Percentiles rank a stretch among this genome's conserved stretches.
Evolutionary conservation across 64 coral and sea anemone species (phyloP).

Genomic region (Montipora efflorescens): DNA sequence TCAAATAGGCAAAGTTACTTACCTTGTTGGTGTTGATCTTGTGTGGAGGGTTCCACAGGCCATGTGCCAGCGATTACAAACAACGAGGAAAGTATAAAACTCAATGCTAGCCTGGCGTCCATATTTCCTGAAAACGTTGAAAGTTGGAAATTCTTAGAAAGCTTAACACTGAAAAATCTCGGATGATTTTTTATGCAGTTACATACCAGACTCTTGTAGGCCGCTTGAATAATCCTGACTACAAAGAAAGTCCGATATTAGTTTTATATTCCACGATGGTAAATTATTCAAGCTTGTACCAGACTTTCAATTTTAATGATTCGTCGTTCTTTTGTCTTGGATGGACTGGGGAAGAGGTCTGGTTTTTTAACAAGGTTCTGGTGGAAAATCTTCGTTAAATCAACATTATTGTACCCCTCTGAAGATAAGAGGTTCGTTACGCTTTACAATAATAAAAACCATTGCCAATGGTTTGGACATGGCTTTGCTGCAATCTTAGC

Average conservation of each 20-base stretch:
- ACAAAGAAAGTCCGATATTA: constrained; percentile 1
- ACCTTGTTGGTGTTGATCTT: constrained; percentile 16
- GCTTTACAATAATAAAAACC: too few species aligned
- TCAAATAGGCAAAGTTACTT: neutral
- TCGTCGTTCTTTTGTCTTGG: constrained; percentile 23
- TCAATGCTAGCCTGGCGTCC: constrained; percentile 13
- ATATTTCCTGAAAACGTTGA: constrained; percentile 18
- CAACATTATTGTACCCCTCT: neutral
- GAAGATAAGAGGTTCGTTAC: too few species aligned
- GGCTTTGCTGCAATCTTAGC: too few species aligned
- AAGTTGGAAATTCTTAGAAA: neutral
- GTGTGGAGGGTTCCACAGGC: neutral
- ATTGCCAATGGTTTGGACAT: too few species aligned
- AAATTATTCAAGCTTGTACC: constrained; percentile 37
- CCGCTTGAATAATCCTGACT: neutral
- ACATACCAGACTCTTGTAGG: constrained; percentile 1
- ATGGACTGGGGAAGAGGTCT: neutral
- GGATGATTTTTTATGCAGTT: neutral
- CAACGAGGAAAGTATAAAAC: neutral
- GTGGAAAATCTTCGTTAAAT: constrained; percentile 8
- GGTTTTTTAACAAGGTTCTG: constrained; percentile 36
- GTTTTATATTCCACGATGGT: constrained; percentile 26
- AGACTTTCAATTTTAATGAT: constrained; percentile 53
- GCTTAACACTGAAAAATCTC: neutral
- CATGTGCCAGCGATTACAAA: constrained; percentile 4